These are phyloP conservation scores for Lycaon pictus DNA, from an alignment of 2,113 vertebrate genomes.

Conservation along the genomic window DNA sequence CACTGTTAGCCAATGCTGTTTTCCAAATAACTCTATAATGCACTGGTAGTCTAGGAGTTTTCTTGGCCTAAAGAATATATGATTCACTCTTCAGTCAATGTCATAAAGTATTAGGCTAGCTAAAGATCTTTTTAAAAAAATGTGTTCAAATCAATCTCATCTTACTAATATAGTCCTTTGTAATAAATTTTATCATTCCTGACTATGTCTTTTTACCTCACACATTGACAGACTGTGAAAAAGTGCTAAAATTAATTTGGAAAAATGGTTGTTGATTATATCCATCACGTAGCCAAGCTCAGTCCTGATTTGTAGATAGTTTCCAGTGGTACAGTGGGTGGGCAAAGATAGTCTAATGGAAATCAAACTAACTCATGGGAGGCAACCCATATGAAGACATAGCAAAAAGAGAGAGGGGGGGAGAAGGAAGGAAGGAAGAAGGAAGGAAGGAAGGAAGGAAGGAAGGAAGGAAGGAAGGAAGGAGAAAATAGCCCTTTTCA, in stretches of 20 bases:
- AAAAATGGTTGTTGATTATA: constrained; percentile 32
- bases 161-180: neutral
- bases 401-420: neutral
- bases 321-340: neutral
- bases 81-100: constrained; percentile 11
- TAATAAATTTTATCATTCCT: neutral
- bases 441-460: neutral
- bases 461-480: neutral
- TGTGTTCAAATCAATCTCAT: neutral
- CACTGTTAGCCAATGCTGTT: neutral
- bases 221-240: neutral
- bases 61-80: neutral
- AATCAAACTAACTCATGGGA: neutral
- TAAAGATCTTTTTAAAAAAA: neutral
- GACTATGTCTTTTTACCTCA: constrained; percentile 14
- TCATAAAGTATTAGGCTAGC: neutral
- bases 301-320: neutral
- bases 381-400: neutral
- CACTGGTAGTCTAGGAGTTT: neutral
- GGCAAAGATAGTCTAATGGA: neutral
- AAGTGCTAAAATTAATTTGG: neutral
- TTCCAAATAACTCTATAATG: neutral
- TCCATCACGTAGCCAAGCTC: neutral
- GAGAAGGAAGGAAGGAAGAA: neutral
- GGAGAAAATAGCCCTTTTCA: neutral